Evolutionary conservation across 1,140 invertebrate species (phyloP).

Genomic region (Danaus melanippus): DNA sequence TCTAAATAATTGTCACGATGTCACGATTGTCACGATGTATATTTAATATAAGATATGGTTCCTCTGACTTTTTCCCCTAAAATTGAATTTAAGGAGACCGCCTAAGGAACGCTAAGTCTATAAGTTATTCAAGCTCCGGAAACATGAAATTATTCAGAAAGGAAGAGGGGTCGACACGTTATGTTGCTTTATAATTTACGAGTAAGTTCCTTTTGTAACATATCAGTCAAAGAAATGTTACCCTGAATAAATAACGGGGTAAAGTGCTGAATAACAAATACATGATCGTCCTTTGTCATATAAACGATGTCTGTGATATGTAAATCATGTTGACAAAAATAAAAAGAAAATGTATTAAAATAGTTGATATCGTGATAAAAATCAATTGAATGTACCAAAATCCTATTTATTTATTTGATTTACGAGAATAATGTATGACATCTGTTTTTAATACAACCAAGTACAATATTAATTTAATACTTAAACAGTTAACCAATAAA

Average conservation of each 20-base stretch:
- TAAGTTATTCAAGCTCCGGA: conserved; percentile 57
- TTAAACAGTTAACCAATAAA: too few relatives aligned
- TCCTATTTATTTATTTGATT: too few relatives aligned
- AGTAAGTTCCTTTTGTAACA: conserved; percentile 33
- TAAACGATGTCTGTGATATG: too few relatives aligned
- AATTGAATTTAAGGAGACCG: conserved; percentile 45
- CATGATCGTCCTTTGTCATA: too few relatives aligned
- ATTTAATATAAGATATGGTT: conserved; percentile 7
- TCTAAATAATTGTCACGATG: too few relatives aligned
- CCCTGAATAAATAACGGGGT: conserved; percentile 19
- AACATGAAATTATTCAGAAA: conserved; percentile 58
- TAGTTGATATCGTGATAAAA: too few relatives aligned
- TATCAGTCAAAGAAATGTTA: conserved; percentile 17
- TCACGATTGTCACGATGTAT: background rate
- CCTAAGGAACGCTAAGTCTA: conserved; percentile 31
- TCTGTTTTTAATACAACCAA: too few relatives aligned
- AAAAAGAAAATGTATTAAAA: too few relatives aligned
- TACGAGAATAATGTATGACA: too few relatives aligned
- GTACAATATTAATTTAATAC: too few relatives aligned
- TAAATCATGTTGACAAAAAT: too few relatives aligned
- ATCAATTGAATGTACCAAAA: too few relatives aligned
- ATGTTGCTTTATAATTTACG: conserved; percentile 46
- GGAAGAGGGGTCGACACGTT: conserved; percentile 46
- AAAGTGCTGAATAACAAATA: conserved; percentile 7
- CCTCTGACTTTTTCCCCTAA: conserved; percentile 14